Conservation (phyloP, 2,797 vertebrate species). For the Glyptemys insculpta region DNA sequence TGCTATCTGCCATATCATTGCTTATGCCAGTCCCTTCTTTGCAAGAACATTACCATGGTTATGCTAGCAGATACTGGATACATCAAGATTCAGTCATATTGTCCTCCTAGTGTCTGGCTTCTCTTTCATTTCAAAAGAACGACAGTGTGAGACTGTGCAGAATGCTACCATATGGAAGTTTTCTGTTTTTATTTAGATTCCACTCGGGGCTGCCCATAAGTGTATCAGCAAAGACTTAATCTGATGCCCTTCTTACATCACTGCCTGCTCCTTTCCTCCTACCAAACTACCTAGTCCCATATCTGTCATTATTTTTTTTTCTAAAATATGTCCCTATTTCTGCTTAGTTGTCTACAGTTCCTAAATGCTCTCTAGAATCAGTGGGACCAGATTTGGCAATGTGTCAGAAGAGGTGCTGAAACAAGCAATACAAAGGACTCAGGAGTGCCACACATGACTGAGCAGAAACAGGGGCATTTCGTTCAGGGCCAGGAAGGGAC, state of each 20-base stretch:
- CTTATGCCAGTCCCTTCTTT: neutral
- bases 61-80: neutral
- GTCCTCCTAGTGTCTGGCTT: neutral
- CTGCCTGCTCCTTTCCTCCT: neutral
- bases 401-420: neutral
- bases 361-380: rapidly evolving
- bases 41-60: neutral
- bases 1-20: neutral
- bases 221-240: neutral
- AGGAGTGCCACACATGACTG: neutral
- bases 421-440: rapidly evolving
- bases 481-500: rapidly evolving
- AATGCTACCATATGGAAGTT: neutral
- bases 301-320: neutral
- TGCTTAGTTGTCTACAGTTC: neutral
- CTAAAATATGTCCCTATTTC: neutral
- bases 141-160: neutral
- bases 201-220: too few species aligned
- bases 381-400: neutral
- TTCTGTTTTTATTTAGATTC: neutral
- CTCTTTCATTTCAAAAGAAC: neutral
- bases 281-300: neutral
- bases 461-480: neutral
- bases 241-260: neutral
- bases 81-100: neutral